phyloP scores from a whole-genome alignment of 2,797 vertebrate species.

The Leuciscus waleckii region DNA sequence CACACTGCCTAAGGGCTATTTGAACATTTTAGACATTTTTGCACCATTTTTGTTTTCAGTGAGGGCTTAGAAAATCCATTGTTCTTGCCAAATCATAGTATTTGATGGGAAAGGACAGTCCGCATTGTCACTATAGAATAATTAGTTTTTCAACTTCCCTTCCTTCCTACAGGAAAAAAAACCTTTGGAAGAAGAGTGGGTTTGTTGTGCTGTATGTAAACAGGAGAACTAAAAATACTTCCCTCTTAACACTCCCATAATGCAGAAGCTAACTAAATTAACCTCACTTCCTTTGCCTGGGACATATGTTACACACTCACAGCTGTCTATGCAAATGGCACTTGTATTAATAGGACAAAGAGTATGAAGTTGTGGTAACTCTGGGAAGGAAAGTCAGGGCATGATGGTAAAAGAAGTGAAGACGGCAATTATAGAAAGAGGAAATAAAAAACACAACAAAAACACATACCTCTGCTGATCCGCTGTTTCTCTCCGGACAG shows the following conservation, averaged over 20 bases:
- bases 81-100: neutral
- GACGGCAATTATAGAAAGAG: constrained; percentile 41
- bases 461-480: constrained; percentile 63
- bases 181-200: constrained; percentile 17
- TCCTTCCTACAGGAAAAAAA: constrained; percentile 21
- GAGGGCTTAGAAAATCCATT: neutral
- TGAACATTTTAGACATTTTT: neutral
- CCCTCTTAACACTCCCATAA: constrained; percentile 21
- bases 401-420: neutral
- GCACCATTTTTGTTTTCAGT: neutral
- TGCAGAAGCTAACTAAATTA: constrained; percentile 27
- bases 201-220: constrained; percentile 41
- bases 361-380: constrained; percentile 7
- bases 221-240: constrained; percentile 50
- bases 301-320: neutral
- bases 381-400: constrained; percentile 22
- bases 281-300: constrained; percentile 13
- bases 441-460: constrained; percentile 30
- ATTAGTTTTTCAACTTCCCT: constrained; percentile 17
- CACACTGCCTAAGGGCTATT: neutral
- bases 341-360: constrained; percentile 25
- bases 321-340: constrained; percentile 1
- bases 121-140: constrained; percentile 10
- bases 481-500: constrained; percentile 70
- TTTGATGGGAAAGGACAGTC: constrained; percentile 8